Percentiles rank a stretch among this genome's conserved stretches.
Conservation (phyloP, 2,797 vertebrate species). For the Clarias pachynema region DNA sequence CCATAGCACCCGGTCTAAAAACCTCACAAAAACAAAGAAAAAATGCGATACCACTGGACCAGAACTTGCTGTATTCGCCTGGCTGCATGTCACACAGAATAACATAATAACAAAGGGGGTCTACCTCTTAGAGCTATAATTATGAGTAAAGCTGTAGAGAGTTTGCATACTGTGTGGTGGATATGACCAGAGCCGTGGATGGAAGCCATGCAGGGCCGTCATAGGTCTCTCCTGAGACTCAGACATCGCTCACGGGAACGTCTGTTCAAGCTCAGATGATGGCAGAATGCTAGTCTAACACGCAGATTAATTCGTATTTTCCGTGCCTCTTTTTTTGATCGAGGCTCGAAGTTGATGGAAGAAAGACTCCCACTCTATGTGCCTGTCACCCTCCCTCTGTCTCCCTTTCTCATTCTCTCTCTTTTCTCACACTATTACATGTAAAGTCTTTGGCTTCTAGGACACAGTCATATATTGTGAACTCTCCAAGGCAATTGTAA, state of each 20-base stretch:
- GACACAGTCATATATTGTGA: slow-evolving; percentile 32
- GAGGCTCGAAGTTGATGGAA: slow-evolving; percentile 59
- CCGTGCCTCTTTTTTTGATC: slow-evolving; percentile 55
- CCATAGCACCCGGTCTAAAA: background rate
- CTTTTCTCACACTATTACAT: slow-evolving; percentile 23
- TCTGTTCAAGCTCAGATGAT: slow-evolving; percentile 76
- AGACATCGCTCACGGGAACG: slow-evolving; percentile 65
- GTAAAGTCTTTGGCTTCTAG: slow-evolving; percentile 19
- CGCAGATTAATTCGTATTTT: slow-evolving; percentile 58
- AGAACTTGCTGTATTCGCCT: slow-evolving; percentile 53
- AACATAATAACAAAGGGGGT: slow-evolving; percentile 64
- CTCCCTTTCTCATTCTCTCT: background rate
- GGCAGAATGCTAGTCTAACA: slow-evolving; percentile 60
- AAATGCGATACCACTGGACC: slow-evolving; percentile 33
- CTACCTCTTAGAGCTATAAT: slow-evolving; percentile 72
- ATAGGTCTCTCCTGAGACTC: slow-evolving; percentile 23
- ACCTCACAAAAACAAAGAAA: background rate
- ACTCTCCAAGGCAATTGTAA: slow-evolving; percentile 34
- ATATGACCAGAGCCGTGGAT: slow-evolving; percentile 55
- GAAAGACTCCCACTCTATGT: slow-evolving; percentile 51
- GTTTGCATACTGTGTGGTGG: slow-evolving; percentile 70
- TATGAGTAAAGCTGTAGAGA: slow-evolving; percentile 60
- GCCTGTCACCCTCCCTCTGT: background rate
- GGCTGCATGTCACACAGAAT: slow-evolving; percentile 61
- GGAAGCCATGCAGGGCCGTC: slow-evolving; percentile 25